phyloP scores from a whole-genome alignment of 1,140 invertebrate genomes.

The Drosophila lacteicornis region DNA sequence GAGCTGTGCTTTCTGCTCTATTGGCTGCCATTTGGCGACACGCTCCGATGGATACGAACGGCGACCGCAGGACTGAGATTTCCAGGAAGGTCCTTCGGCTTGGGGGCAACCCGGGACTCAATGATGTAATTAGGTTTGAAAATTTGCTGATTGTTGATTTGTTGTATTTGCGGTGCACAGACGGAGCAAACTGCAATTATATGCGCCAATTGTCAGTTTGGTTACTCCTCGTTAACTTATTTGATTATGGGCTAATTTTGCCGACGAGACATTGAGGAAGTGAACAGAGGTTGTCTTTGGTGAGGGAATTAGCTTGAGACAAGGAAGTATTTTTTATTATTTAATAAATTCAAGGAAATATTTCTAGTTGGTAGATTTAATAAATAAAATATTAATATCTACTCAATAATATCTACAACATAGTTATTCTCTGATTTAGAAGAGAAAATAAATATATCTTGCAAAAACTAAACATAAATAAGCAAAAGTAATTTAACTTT shows the following conservation, averaged over 20 bases:
- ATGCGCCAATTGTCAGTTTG: slow-evolving; percentile 78
- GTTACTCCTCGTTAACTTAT: slow-evolving; percentile 76
- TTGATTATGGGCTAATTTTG: slow-evolving; percentile 77
- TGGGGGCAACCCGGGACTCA: slow-evolving; percentile 18
- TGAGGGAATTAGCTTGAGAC: neutral
- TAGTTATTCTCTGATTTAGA: neutral
- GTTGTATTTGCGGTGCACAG: slow-evolving; percentile 40
- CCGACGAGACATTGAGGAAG: neutral
- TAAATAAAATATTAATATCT: too few species aligned
- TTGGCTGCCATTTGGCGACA: slow-evolving; percentile 71
- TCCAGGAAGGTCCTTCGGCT: slow-evolving; percentile 50
- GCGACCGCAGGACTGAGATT: slow-evolving; percentile 69
- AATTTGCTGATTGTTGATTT: slow-evolving; percentile 72
- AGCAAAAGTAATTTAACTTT: slow-evolving; percentile 79
- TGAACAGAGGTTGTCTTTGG: neutral
- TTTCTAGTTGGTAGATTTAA: neutral
- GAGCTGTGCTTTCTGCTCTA: slow-evolving; percentile 79
- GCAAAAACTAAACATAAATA: slow-evolving; percentile 46
- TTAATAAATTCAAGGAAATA: too few species aligned
- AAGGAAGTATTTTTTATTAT: too few species aligned
- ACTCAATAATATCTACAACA: neutral
- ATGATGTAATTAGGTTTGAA: slow-evolving; percentile 75
- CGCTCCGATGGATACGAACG: slow-evolving; percentile 55
- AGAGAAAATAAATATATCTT: slow-evolving; percentile 3
- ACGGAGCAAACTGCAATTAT: slow-evolving; percentile 62